Conservation (phyloP, 2,113 vertebrate species). For the Cairina moschata region DNA sequence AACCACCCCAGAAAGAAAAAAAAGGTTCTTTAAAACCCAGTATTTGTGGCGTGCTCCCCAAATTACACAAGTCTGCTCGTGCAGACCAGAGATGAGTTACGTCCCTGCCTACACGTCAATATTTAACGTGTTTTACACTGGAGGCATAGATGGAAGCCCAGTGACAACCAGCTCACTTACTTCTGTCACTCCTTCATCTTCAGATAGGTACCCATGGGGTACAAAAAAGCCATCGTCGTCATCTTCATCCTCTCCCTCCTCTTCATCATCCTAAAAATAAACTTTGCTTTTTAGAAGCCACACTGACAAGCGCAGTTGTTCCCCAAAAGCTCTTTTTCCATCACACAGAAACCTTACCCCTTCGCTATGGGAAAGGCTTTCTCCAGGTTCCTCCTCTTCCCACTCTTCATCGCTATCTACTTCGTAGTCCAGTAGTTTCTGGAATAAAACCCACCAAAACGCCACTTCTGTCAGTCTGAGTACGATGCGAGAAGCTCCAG, state of each 20-base stretch:
- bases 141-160: not conserved
- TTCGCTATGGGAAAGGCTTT: slow-evolving; percentile 96
- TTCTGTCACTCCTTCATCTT: slow-evolving; percentile 93
- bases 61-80: not conserved
- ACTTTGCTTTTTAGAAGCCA: not conserved
- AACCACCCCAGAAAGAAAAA: not conserved
- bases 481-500: rapidly evolving
- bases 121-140: not conserved
- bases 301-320: rapidly evolving
- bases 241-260: slow-evolving; percentile 90
- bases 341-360: slow-evolving; percentile 77
- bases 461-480: not conserved
- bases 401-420: slow-evolving; percentile 98
- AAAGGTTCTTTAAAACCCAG: not conserved
- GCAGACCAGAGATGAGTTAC: not conserved
- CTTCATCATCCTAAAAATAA: slow-evolving; percentile 88
- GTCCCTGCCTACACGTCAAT: not conserved
- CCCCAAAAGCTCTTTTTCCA: not conserved
- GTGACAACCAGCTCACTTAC: slow-evolving; percentile 24
- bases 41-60: not conserved
- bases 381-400: slow-evolving; percentile 98
- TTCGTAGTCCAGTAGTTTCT: slow-evolving; percentile 94
- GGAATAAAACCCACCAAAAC: not conserved
- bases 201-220: slow-evolving; percentile 96
- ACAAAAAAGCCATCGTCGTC: slow-evolving; percentile 97